Evolutionary conservation across 2,113 vertebrate genomes (phyloP).

Genomic region (Corvus hawaiiensis): DNA sequence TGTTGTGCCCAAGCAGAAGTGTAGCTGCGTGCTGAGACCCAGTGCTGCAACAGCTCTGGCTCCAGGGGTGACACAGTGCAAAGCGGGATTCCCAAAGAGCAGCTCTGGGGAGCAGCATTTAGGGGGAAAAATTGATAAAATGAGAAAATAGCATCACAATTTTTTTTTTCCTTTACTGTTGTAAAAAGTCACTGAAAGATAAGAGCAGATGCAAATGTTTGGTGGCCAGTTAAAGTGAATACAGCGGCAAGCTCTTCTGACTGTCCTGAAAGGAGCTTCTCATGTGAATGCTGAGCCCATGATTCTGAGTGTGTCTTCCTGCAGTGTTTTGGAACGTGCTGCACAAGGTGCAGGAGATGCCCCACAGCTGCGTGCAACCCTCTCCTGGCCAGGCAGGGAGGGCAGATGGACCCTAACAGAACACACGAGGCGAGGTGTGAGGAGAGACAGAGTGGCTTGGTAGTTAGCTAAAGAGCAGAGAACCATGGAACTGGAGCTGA

Average conservation of each 20-base stretch:
- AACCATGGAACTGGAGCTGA: background rate
- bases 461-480: background rate
- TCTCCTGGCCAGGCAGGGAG: background rate
- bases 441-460: background rate
- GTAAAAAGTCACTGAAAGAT: background rate
- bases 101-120: background rate
- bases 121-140: background rate
- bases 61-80: background rate
- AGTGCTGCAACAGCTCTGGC: background rate
- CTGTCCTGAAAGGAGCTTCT: background rate
- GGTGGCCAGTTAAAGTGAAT: background rate
- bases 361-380: background rate
- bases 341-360: background rate
- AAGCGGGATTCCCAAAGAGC: background rate
- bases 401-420: background rate
- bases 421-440: background rate
- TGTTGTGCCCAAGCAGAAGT: background rate
- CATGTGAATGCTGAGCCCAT: background rate
- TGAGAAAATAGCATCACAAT: background rate
- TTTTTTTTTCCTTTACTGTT: background rate
- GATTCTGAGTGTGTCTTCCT: background rate
- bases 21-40: background rate
- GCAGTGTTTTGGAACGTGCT: background rate
- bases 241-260: background rate
- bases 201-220: background rate